Percentiles rank a stretch among this genome's conserved stretches.
phyloP scores from a whole-genome alignment of 2,888 invertebrate genomes.

The Tachina fera region DNA sequence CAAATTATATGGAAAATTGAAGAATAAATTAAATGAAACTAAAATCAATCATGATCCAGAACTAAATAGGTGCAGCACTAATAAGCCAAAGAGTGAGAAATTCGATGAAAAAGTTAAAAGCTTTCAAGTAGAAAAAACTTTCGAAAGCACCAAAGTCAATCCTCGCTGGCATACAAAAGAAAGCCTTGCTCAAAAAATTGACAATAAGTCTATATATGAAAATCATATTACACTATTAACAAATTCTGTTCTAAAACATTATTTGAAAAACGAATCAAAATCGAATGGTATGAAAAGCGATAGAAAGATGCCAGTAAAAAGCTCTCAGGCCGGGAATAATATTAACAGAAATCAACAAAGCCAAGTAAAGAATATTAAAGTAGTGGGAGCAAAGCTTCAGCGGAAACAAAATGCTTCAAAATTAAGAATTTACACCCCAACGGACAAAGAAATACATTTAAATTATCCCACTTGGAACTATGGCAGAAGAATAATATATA shows the following conservation, averaged over 20 bases:
- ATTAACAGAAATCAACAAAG: not conserved
- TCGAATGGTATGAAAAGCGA: too few species aligned
- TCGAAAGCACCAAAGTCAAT: not conserved
- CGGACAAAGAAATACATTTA: conserved; percentile 10
- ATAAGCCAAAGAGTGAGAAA: not conserved
- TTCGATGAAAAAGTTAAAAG: conserved; percentile 2
- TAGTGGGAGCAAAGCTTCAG: not conserved
- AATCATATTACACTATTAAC: not conserved
- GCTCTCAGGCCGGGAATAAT: not conserved
- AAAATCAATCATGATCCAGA: not conserved
- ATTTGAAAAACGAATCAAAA: too few species aligned
- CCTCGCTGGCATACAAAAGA: not conserved
- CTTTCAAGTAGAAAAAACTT: not conserved
- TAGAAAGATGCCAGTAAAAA: not conserved
- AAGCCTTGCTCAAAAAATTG: not conserved
- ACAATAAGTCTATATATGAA: conserved; percentile 13
- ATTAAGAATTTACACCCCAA: not conserved
- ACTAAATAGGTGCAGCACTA: not conserved
- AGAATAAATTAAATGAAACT: not conserved
- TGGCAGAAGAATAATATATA: not conserved
- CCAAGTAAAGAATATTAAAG: not conserved
- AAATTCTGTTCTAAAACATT: not conserved
- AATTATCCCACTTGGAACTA: not conserved
- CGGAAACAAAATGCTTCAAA: not conserved
- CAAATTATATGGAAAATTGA: not conserved